Percentiles rank a stretch among this genome's conserved stretches.
These are phyloP conservation scores for Harlomillsia oculata DNA, from an alignment of 1,140 invertebrate genomes.

Conservation along the genomic window DNA sequence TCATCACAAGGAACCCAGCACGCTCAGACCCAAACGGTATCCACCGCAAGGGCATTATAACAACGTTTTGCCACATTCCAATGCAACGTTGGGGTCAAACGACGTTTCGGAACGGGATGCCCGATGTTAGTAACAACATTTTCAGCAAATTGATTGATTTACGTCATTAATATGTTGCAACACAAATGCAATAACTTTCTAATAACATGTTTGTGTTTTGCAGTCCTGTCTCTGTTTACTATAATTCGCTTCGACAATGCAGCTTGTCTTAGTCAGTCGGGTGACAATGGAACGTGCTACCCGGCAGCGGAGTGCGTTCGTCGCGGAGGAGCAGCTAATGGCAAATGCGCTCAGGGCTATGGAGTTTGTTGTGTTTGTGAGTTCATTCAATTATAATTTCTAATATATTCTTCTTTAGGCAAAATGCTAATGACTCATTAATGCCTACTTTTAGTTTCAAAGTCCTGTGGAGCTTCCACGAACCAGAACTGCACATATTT, in stretches of 20 bases:
- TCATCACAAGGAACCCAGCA: background rate
- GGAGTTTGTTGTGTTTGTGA: constrained; percentile 65
- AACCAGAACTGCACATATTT: constrained; percentile 73
- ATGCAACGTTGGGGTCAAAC: too few relatives aligned
- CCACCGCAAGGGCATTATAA: background rate
- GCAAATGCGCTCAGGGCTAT: constrained; percentile 64
- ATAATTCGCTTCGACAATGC: constrained; percentile 61
- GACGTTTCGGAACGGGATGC: constrained; percentile 20
- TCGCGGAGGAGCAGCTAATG: constrained; percentile 54
- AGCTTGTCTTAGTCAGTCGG: constrained; percentile 54
- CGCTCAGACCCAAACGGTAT: background rate
- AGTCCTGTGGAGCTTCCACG: constrained; percentile 62
- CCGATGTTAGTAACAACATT: constrained; percentile 12
- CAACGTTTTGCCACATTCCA: too few relatives aligned
- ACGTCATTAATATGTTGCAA: too few relatives aligned
- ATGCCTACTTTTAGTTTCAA: constrained; percentile 50
- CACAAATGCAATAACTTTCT: background rate
- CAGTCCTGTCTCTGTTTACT: constrained; percentile 64
- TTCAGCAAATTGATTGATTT: background rate
- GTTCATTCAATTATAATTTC: constrained; percentile 34
- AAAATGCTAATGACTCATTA: background rate
- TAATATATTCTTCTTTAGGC: background rate
- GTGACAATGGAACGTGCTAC: constrained; percentile 67
- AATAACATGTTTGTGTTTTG: constrained; percentile 17
- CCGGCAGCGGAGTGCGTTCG: constrained; percentile 54